Percentiles rank a stretch among this genome's conserved stretches.
Conservation (phyloP, 2,888 invertebrate species). For the Pilophorus perplexus region DNA sequence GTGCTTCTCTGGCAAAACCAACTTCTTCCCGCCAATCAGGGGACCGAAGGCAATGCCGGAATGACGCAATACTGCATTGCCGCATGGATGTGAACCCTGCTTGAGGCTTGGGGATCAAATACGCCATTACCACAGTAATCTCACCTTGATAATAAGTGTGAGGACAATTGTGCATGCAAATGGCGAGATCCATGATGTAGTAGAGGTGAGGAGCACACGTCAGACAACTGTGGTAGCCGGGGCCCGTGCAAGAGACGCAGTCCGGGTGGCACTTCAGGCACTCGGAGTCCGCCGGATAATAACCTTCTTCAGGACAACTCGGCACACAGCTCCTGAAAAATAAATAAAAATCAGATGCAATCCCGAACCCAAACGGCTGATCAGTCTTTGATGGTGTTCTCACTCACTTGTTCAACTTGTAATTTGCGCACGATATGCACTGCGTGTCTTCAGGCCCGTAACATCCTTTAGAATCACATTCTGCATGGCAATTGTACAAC, state of each 20-base stretch:
- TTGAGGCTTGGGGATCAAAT: too few species aligned
- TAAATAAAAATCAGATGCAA: too few species aligned
- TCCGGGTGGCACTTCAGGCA: constrained; percentile 42
- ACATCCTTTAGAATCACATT: constrained; percentile 44
- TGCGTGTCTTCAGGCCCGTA: constrained; percentile 42
- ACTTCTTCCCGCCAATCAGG: too few species aligned
- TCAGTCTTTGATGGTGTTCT: too few species aligned
- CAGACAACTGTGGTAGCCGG: constrained; percentile 43
- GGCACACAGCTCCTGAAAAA: constrained; percentile 41
- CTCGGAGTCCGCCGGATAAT: constrained; percentile 36
- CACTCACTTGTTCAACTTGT: constrained; percentile 44
- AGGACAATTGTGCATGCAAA: constrained; percentile 43
- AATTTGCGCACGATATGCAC: constrained; percentile 43
- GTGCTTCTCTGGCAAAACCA: too few species aligned
- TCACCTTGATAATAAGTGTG: constrained; percentile 45
- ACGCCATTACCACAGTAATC: too few species aligned
- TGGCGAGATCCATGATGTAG: constrained; percentile 44
- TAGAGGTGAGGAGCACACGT: constrained; percentile 43
- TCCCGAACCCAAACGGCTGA: too few species aligned
- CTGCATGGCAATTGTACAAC: constrained; percentile 40
- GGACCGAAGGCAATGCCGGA: too few species aligned
- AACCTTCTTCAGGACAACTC: constrained; percentile 43
- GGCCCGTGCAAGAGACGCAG: constrained; percentile 44
- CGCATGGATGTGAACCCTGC: too few species aligned
- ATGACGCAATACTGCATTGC: too few species aligned